Percentiles rank a stretch among this genome's conserved stretches.
These are phyloP conservation scores for Falco cherrug DNA, from an alignment of 2,797 vertebrate genomes.

Conservation along the genomic window DNA sequence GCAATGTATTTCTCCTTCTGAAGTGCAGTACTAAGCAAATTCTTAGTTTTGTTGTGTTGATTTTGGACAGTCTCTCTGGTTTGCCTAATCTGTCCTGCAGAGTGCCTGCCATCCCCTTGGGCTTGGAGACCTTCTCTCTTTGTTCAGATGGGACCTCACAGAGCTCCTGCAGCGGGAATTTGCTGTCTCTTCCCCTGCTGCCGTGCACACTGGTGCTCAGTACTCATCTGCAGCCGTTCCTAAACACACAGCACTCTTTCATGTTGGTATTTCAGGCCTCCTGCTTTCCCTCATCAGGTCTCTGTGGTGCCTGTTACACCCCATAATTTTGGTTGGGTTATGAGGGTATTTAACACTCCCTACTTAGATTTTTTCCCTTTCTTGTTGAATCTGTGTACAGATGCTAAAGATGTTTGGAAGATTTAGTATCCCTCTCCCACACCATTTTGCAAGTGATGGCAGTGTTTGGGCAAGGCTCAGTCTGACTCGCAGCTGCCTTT, in stretches of 20 bases:
- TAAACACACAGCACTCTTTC: neutral
- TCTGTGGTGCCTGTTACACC: neutral
- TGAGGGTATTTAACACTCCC: neutral
- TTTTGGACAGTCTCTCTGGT: neutral
- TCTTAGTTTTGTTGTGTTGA: neutral
- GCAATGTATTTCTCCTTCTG: neutral
- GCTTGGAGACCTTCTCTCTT: neutral
- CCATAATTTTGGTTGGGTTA: neutral
- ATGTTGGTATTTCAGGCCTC: neutral
- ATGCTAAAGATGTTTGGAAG: neutral
- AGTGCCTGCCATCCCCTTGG: neutral
- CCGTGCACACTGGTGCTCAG: rapidly evolving
- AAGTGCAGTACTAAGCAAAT: neutral
- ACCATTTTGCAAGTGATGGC: neutral
- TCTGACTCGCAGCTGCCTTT: neutral
- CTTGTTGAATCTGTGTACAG: neutral
- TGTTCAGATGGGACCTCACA: neutral
- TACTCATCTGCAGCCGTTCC: neutral
- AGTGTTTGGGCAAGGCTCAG: neutral
- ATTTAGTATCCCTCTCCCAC: neutral
- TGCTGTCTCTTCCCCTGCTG: neutral
- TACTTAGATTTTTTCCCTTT: neutral
- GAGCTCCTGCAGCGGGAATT: neutral
- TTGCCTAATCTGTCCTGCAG: neutral
- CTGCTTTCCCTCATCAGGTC: neutral